phyloP scores from a whole-genome alignment of 2,113 vertebrate species.

The Petaurus breviceps region DNA sequence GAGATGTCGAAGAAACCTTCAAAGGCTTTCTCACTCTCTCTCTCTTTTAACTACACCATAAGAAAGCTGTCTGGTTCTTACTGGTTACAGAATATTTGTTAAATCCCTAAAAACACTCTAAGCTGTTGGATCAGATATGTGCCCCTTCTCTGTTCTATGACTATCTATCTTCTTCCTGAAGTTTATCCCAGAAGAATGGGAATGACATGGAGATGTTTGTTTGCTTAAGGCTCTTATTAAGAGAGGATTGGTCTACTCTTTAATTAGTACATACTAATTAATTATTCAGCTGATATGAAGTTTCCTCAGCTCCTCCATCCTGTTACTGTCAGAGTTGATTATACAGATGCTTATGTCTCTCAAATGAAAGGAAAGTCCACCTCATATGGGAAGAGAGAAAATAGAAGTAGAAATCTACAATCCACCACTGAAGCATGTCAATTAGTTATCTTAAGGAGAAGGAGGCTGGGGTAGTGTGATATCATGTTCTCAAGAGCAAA shows the following conservation, averaged over 20 bases:
- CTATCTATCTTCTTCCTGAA: neutral
- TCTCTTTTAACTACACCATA: neutral
- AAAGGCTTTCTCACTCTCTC: neutral
- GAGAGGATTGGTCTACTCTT: slow-evolving; percentile 27
- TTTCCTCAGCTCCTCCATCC: slow-evolving; percentile 42
- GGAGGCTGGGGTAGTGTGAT: neutral
- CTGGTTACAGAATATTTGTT: neutral
- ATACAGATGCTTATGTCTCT: neutral
- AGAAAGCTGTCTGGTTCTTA: neutral
- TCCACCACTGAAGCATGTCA: neutral
- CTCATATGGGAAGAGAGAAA: neutral
- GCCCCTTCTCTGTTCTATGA: neutral
- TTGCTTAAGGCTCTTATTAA: slow-evolving; percentile 45
- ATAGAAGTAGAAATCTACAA: neutral
- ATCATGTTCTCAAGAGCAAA: neutral
- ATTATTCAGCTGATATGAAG: slow-evolving; percentile 48
- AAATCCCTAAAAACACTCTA: neutral
- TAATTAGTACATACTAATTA: slow-evolving; percentile 43
- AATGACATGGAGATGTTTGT: neutral
- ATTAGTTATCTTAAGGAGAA: neutral
- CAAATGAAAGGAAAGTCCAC: neutral
- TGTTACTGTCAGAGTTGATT: slow-evolving; percentile 36
- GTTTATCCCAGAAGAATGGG: rapidly evolving
- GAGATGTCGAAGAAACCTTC: no score
- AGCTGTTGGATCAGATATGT: neutral